phyloP scores from a whole-genome alignment of 2,797 vertebrate genomes.

The Eupleurogrammus muticus region DNA sequence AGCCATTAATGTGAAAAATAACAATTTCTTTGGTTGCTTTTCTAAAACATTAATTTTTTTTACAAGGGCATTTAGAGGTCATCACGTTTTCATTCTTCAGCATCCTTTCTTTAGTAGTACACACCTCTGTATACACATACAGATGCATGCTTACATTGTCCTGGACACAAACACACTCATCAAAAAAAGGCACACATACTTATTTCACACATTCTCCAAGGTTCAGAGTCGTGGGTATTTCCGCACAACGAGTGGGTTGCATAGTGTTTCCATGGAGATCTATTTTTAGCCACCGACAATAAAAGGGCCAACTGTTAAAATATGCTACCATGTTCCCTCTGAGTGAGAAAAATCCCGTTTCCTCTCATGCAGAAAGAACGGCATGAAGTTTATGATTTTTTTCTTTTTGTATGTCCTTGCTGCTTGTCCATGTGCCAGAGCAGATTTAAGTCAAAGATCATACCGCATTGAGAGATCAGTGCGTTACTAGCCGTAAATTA shows the following conservation, averaged over 20 bases:
- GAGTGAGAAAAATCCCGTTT: constrained; percentile 54
- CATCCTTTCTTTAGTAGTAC: constrained; percentile 10
- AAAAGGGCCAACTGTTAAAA: constrained; percentile 82
- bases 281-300: constrained; percentile 81
- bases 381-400: constrained; percentile 1
- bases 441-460: constrained; percentile 36
- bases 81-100: background rate
- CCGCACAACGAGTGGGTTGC: constrained; percentile 79
- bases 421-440: constrained; percentile 31
- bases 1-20: background rate
- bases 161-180: constrained; percentile 10
- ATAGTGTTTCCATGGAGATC: constrained; percentile 88
- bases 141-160: background rate
- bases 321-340: constrained; percentile 76
- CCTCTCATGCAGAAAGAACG: constrained; percentile 32
- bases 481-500: constrained; percentile 35
- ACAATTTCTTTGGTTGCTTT: background rate
- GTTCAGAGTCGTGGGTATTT: constrained; percentile 72
- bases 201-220: constrained; percentile 60
- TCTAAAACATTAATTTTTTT: background rate
- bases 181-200: constrained; percentile 27
- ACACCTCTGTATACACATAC: constrained; percentile 1
- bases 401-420: constrained; percentile 2
- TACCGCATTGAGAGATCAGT: constrained; percentile 36
- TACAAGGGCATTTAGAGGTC: constrained; percentile 75